phyloP scores from a whole-genome alignment of 1,140 invertebrate species.

The Sinella curviseta region DNA sequence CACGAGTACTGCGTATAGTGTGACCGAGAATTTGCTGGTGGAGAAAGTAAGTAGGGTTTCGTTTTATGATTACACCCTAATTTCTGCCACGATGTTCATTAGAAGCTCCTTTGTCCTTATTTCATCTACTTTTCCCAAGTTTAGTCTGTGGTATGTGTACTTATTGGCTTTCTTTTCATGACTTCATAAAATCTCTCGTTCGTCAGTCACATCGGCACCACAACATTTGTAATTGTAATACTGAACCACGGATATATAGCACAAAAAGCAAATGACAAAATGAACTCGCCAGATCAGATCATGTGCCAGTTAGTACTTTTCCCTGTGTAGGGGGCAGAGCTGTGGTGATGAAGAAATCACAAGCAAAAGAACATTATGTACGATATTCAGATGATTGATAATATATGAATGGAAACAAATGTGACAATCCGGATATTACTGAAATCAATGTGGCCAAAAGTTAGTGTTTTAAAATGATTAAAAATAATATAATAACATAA shows the following conservation, averaged over 20 bases:
- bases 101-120: slow-evolving; percentile 3
- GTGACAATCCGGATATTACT: too few species aligned
- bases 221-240: too few species aligned
- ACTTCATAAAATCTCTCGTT: slow-evolving; percentile 1
- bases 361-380: neutral
- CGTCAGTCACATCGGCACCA: too few species aligned
- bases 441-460: too few species aligned
- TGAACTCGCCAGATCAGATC: too few species aligned
- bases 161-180: neutral
- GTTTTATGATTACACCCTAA: slow-evolving; percentile 27
- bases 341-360: neutral
- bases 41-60: neutral
- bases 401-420: neutral
- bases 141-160: neutral
- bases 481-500: too few species aligned
- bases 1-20: too few species aligned
- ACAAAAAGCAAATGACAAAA: too few species aligned
- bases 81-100: slow-evolving; percentile 21
- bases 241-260: too few species aligned
- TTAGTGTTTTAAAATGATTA: too few species aligned
- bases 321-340: neutral
- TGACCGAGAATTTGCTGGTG: too few species aligned
- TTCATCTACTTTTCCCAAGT: neutral
- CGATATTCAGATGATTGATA: neutral
- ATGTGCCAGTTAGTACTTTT: too few species aligned